Evolutionary conservation across 2,113 vertebrate genomes (phyloP), one percentile per base, ranked within the genome.

Genomic region (Sorex araneus): DNA sequence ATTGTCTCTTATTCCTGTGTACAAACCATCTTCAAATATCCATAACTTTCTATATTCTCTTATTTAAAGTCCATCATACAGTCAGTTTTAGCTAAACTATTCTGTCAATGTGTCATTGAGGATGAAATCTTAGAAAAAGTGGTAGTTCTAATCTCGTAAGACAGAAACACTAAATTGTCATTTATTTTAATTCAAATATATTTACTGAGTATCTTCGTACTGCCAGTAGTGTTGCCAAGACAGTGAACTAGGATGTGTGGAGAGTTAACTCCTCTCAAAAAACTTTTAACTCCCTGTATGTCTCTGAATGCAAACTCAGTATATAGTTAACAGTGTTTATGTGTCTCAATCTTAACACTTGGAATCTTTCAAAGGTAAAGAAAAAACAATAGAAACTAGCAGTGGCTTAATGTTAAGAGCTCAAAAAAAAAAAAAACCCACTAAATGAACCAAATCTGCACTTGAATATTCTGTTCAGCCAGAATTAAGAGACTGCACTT

Each of bases 161-260:
- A 32, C 23, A 89, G 21, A 89, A 82, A 71, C n/a, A 84, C 74
- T 32, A 90, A 91, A 67, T 73, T 91, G 19, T 27, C 73, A 78
- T 50, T 91, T 70, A 28, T 54, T 32, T 82, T 32, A 79, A 82
- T 79, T 82, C 27, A 94, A 85, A 63, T 16, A 67, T 6, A 67
- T 45, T 70, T 69, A 43, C n/a, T 82, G 57, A 30, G 23, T 87
- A 21, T 84, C 28, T n/a, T 90, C 47, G 87, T 27, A n/a, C 6
- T 45, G 7, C 6, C 11, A 70, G 84, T 30, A 10, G 5, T 4
- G 79, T 88, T 66, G 77, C 16, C 84, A 78, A 89, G 10, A 32
- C 73, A 54, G 79, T 19, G 3, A 13, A 54, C 77, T 45, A 77
- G 23, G 7, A 30, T 36, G 25, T 79, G 19, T 91, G 47, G 30